Evolutionary conservation across 2,888 invertebrate genomes (phyloP), one percentile per base, ranked within the genome.

Genomic region (Pachymerium ferrugineum): DNA sequence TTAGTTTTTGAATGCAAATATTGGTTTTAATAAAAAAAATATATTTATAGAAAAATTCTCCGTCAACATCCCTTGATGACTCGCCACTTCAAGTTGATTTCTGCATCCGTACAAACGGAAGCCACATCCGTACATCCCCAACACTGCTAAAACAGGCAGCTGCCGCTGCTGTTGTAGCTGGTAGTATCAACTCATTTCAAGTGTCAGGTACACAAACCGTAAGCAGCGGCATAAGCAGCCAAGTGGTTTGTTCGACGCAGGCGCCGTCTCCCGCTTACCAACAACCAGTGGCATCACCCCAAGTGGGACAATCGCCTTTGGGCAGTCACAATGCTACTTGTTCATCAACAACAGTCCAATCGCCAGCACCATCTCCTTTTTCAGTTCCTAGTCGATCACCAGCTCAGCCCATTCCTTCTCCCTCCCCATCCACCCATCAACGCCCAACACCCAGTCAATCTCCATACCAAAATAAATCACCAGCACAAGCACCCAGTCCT

Each of bases 401-500:
- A 33, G 71, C 22, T 19, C 75, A 75, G 33, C 72, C 73, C 25
- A 73, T 74, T 70, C 75, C 72, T 29, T 75, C 72, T 29, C 72
- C 75, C 8, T 75, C 75, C 30, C 74, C 74, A 28, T 70, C 75
- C n/a, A 74, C 70, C 29, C 69, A 75, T 22, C 28, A 47, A 10
- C 70, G 70, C 31, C 68, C 38, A 31, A 42, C 75, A 3, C 16
- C 47, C 31, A 73, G 29, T 22, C 72, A 71, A 29, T 74, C 74
- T n/a, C 75, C 75, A 19, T 75, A 74, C 68, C 75, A 73, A 68
- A 75, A 47, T 28, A 76, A 70, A 54, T 76, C 76, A 14, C 76
- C 76, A 16, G 73, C 70, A 8, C 31, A 73, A 10, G 33, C 75
- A 16, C 70, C 73, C 30, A 67, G 72, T n/a, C 71, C 74, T 25